Evolutionary conservation across 2,797 vertebrate species (phyloP), one percentile per base, ranked within the genome.

Genomic region (Kryptopterus vitreolus): DNA sequence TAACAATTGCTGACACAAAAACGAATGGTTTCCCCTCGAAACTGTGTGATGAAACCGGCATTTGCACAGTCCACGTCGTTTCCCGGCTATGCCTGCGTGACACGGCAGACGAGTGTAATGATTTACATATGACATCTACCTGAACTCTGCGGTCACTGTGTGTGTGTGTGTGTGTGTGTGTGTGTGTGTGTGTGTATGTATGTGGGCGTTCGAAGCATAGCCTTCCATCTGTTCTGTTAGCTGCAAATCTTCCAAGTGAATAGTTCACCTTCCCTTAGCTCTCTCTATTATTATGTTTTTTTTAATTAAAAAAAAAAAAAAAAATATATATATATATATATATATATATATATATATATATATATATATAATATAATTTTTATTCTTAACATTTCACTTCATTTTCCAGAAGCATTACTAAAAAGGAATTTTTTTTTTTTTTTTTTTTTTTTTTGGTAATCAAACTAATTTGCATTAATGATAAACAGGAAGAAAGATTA

Each of bases 401-500:
- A 3, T 74, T 26, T 74, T 38, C 10, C 18, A 50, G 22, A 50
- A 48, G 43, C 10, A 43, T 43, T 29, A 70, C 4, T 29, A 58
- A 50, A 48, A 1, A 13, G 26, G 46, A 70, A 16, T 52, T 29
- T 70, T 1, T 53, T 69, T 29, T 70, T 1, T 52, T 70, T 29
- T 70, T 1, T 53, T 70, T 43, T 43, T 43, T 6, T n/a, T 26
- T 69, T 1, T 52, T 69, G 12, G 38, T 22, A 46, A 22, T 63
- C 38, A 26, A 33, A 8, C 18, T 52, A 16, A 26, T 43, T 65
- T 33, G 33, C 35, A 74, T 22, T 50, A 11, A 74, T 50, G 6
- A 26, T 18, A 66, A 29, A 62, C 62, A 61, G 84, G 48, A 70
- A 78, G 31, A 72, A 70, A 33, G 33, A 55, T 50, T 86, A 18